Percentiles rank a stretch among this genome's conserved stretches.
phyloP scores from a whole-genome alignment of 2,797 vertebrate species.

The Hybognathus amarus region DNA sequence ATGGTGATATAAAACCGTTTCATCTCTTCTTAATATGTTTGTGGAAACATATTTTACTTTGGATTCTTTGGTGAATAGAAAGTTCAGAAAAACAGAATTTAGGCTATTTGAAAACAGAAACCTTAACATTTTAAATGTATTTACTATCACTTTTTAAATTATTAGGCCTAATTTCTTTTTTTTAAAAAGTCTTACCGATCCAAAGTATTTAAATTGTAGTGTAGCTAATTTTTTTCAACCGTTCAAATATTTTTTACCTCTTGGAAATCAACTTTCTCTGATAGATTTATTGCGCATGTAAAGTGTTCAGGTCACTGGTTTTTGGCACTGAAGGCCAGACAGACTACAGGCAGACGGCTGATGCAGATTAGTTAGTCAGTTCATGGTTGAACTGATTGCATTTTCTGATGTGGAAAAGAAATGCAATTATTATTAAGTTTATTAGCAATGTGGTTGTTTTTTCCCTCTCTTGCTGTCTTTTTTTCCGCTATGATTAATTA shows the following conservation, averaged over 20 bases:
- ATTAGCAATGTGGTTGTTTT: slow-evolving; percentile 82
- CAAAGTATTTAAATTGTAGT: background rate
- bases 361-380: slow-evolving; percentile 66
- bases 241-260: background rate
- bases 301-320: slow-evolving; percentile 50
- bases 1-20: background rate
- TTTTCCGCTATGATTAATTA: slow-evolving; percentile 80
- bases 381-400: slow-evolving; percentile 77
- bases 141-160: background rate
- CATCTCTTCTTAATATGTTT: background rate
- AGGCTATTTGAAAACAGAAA: background rate
- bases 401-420: slow-evolving; percentile 80
- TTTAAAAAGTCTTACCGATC: background rate
- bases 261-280: background rate
- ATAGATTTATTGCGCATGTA: background rate
- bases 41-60: background rate
- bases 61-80: background rate
- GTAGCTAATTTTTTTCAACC: background rate
- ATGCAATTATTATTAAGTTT: slow-evolving; percentile 85
- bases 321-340: slow-evolving; percentile 57
- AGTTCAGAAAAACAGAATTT: background rate
- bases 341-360: slow-evolving; percentile 57
- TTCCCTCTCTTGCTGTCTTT: slow-evolving; percentile 48
- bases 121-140: background rate
- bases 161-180: background rate